These are phyloP conservation scores for Anorthoa munda DNA, from an alignment of 2,888 invertebrate species.

Conservation along the genomic window DNA sequence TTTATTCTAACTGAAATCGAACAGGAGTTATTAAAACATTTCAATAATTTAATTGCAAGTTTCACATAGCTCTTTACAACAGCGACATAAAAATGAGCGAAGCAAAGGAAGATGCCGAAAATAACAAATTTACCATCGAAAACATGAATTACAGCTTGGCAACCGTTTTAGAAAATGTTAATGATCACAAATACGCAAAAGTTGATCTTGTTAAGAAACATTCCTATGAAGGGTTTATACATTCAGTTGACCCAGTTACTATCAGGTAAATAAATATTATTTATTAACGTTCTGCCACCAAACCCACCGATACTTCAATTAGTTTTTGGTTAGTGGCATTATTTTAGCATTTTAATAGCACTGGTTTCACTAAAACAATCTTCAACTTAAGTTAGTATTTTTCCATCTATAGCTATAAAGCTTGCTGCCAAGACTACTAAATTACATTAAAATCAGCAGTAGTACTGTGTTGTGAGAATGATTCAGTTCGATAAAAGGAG, in stretches of 20 bases:
- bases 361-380: neutral
- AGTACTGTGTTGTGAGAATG: neutral
- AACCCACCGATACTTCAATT: no score
- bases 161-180: conserved; percentile 69
- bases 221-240: conserved; percentile 78
- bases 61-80: neutral
- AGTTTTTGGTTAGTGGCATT: neutral
- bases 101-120: conserved; percentile 11
- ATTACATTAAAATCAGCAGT: neutral
- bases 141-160: conserved; percentile 64
- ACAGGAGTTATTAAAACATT: neutral
- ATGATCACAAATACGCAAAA: conserved; percentile 81
- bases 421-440: neutral
- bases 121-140: conserved; percentile 38
- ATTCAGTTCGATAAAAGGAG: neutral
- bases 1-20: neutral
- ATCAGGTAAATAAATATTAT: conserved; percentile 75
- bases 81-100: conserved; percentile 22
- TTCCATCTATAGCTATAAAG: neutral
- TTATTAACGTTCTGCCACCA: neutral
- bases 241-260: conserved; percentile 83
- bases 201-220: conserved; percentile 76
- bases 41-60: neutral
- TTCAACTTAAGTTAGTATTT: neutral
- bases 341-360: neutral